Base-by-base conservation (phyloP, 2,797 vertebrate genomes). In the Manis crassicaudata region DNA sequence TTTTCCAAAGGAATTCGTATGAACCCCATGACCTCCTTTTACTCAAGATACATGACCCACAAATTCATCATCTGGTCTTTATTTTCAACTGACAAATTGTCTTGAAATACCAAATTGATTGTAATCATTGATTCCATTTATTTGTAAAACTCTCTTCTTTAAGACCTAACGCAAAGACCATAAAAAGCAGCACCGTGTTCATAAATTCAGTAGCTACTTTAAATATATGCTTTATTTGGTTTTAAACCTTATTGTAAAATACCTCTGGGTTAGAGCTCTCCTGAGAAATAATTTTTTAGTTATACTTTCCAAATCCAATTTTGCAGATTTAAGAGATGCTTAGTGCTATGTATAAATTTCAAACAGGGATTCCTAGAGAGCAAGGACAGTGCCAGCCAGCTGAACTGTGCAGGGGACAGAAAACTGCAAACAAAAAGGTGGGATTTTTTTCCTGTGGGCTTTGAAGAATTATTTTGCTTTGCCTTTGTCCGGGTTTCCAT, bases 401-500 rank as follows among this genome's bases (percentile, higher is more conserved):
- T 70, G 70, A 86, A 75, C 60, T 63, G 75, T 80, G 95, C 83
- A 76, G 88, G 80, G 67, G 72, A 96, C 76, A 76, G 8, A 56
- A 67, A 65, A 75, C 76, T 84, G 52, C 67, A 94, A 96, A 94
- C 79, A 90, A 89, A 95, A 96, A 95, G 75, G 88, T 86, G 94
- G 54, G 35, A 23, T 83, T 95, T 96, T 79, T 75, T 87, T 68
- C 73, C 29, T 18, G 11, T 80, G 82, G 70, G 93, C 83, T 92
- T 96, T 79, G 67, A 96, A 94, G 88, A 97, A 95, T 94, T 94
- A 83, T 93, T 97, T 94, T 86, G 89, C 90, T 86, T 63, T 95
- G 95, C 94, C 79, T 97, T 97, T 97, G 95, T 97, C 95, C 92
- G 13, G 95, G 97, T 98, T 98, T 97, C 97, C 93, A 97, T 97